These are phyloP conservation scores for Tiaroga cobitis DNA, from an alignment of 2,797 vertebrate genomes.

Conservation along the genomic window DNA sequence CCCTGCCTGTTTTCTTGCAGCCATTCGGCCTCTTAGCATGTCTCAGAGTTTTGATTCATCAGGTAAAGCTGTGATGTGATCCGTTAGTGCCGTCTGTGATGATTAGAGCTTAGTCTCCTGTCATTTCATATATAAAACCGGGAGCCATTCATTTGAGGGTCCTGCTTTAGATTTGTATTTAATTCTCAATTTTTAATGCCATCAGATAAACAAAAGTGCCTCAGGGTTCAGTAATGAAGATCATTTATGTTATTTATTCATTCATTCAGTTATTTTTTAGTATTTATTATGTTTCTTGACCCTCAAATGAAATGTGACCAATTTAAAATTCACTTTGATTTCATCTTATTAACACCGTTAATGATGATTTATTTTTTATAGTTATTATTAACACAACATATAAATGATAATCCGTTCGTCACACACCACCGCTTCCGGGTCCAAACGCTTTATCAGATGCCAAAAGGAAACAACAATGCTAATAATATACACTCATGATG, in stretches of 20 bases:
- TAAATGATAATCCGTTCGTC: not conserved
- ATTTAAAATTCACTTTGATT: not conserved
- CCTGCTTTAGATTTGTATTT: not conserved
- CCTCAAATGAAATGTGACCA: constrained; percentile 17
- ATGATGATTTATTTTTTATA: not conserved
- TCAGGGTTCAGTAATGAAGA: not conserved
- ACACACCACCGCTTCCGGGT: not conserved
- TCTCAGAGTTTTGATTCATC: constrained; percentile 99
- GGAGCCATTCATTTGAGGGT: constrained; percentile 20
- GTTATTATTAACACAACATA: not conserved
- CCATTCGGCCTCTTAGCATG: constrained; percentile 95
- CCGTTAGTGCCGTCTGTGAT: constrained; percentile 13
- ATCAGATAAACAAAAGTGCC: not conserved
- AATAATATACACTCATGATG: not conserved
- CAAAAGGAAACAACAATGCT: not conserved
- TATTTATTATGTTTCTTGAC: not conserved
- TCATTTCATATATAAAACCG: not conserved
- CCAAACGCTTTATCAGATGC: not conserved
- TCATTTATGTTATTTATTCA: not conserved
- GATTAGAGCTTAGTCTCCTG: not conserved
- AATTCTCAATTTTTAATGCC: not conserved
- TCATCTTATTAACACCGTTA: not conserved
- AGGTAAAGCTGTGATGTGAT: constrained; percentile 86
- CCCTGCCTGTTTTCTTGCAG: constrained; percentile 87
- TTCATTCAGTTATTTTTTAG: not conserved